Base-by-base conservation (phyloP, 2,113 vertebrate genomes). In the Accipiter cooperii region DNA sequence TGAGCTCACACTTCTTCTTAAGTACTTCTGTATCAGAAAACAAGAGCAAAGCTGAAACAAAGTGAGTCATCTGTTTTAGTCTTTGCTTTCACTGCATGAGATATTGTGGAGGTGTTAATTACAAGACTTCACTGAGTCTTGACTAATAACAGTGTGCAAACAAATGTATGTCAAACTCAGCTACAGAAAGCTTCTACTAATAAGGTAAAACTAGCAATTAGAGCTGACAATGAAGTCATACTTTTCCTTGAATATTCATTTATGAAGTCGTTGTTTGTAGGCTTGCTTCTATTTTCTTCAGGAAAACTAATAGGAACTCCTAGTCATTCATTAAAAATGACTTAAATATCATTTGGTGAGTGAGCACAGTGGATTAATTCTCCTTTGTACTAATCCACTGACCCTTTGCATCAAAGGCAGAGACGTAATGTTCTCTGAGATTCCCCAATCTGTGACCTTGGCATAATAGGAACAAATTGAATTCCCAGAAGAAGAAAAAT, bases 101-200 rank as follows among this genome's bases (percentile, higher is more conserved):
- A 98, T 98, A 98, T 98, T 98, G 97, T 98, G 97, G 97, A 98
- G 97, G 98, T 98, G 98, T 98, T 98, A 98, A 99, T 98, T 98
- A 98, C 97, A 97, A 93, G 96, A 98, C 96, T 98, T 98, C 98
- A 97, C 97, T 96, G 96, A 98, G 97, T 98, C 98, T 97, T 98
- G 97, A 98, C 98, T 98, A 98, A 98, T 98, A 98, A 98, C 98
- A 98, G 97, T 98, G 98, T 98, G 98, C 98, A 98, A 98, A 98
- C 98, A 98, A 98, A 98, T 97, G 96, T 96, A 85, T 98, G 98
- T 98, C 98, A 98, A 97, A 98, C 97, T 96, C 97, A 96, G 97
- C 97, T 97, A 96, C 96, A 98, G 97, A 98, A 98, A 98, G 96
- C 97, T 98, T 98, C 94, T 96, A 97, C 98, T 98, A 98, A 98